Evolutionary conservation across 2,797 vertebrate species (phyloP), one percentile per base, ranked within the genome.

Genomic region (Esox lucius): DNA sequence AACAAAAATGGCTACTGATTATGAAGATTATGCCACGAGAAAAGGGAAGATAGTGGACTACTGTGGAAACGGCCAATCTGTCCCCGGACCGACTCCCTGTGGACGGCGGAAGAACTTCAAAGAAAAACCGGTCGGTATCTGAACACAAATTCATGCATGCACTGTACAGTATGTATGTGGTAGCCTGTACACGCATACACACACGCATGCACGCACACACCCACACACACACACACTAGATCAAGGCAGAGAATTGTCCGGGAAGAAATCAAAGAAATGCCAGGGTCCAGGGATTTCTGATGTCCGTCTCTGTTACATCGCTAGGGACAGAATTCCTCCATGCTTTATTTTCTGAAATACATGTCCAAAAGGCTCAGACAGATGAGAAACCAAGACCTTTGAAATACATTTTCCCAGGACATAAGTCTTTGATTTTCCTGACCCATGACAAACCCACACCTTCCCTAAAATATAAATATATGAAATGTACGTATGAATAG

Each of bases 391-490:
- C 65, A 17, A 65, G 28, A 65, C 83, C 76, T 83, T 77, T 75
- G 76, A 86, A 84, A 86, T 76, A 83, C 80, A 75, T 83, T 86
- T 89, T 86, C 85, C 86, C 79, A 82, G 73, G 76, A 78, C 78
- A 77, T 72, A 73, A 71, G 33, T 28, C 83, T 89, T 84, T 86
- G 80, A 88, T 83, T 87, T 78, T 62, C 76, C 74, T 87, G 86
- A 88, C 79, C 84, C 79, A 66, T 83, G 78, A 87, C 82, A 85
- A 73, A 80, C 78, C 78, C 80, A 84, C 80, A 88, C 77, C 81
- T 88, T 88, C 66, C 22, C 71, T 77, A 6, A 81, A 83, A 86
- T 70, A 76, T 35, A 75, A 67, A 86, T 86, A 82, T 82, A 84
- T 84, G 78, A 46, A 46, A 46, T 68, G 19, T 0, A 31, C 35